Evolutionary conservation across 2,113 vertebrate genomes (phyloP), one percentile per base, ranked within the genome.

Genomic region (Pterophyllum scalare): DNA sequence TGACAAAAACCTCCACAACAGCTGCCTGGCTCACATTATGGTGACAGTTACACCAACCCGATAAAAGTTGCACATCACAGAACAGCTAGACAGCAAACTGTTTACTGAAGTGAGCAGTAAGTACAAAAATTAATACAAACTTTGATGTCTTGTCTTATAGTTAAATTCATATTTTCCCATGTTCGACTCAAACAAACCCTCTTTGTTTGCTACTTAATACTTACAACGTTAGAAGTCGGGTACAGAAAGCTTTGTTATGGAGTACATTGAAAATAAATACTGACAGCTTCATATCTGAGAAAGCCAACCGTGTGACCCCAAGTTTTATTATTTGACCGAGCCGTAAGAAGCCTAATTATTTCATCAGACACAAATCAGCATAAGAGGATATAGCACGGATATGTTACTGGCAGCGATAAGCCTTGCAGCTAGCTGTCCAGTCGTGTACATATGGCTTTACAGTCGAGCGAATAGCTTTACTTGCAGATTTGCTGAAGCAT

Each of bases 171-270:
- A 43, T 43, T 14, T 77, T 46, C 10, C 22, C 35, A n/a, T 38
- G 60, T 13, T 6, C 33, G 7, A 6, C 35, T 6, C 28, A 46
- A 80, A 88, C 79, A 82, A 76, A 40, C 54, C 76, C 35, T 26
- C 81, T 86, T 89, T 89, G 81, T 86, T 78, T 79, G 59, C 2
- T 17, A 62, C 78, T 70, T 82, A 20, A 43, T 57, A 76, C 70
- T 65, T 38, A n/a, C 76, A 57, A n/a, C 11, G 79, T 56, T 59
- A 84, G 3, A 57, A 67, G 65, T 75, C 75, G 7, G 61, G 46
- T 75, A 33, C 24, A 56, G 15, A 35, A 59, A 43, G n/a, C 24
- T 14, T 61, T 38, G 46, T 35, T 57, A 6, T 2, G 54, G 54
- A 64, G 65, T 10, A n/a, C 59, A 76, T 78, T 35, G 20, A 6